phyloP scores from a whole-genome alignment of 2,888 invertebrate genomes.

The Scelioninae gen. 1 region DNA sequence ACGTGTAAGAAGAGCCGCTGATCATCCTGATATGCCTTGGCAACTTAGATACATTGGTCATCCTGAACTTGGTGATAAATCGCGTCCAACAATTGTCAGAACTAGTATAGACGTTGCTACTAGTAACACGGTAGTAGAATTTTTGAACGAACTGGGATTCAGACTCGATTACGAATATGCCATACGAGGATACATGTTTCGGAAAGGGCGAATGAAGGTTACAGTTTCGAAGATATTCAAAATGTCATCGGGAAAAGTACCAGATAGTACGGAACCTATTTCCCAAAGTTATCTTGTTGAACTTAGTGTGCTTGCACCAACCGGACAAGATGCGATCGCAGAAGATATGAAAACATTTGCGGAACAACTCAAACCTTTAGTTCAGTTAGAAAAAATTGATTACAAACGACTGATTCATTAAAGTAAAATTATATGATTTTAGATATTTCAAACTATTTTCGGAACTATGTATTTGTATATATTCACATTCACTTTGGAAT shows the following conservation, averaged over 20 bases:
- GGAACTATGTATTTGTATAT: too few relatives aligned
- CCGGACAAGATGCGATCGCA: conserved; percentile 96
- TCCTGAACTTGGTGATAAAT: conserved; percentile 95
- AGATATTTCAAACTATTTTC: too few relatives aligned
- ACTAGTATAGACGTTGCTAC: conserved; percentile 97
- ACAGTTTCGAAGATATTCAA: conserved; percentile 97
- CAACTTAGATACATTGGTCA: conserved; percentile 96
- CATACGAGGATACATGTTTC: conserved; percentile 96
- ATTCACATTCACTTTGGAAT: too few relatives aligned
- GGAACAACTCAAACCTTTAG: conserved; percentile 95
- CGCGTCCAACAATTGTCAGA: conserved; percentile 94
- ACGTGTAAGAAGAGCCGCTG: conserved; percentile 92
- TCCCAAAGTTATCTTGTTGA: conserved; percentile 97
- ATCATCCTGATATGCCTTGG: conserved; percentile 93
- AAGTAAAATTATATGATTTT: too few relatives aligned
- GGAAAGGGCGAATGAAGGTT: conserved; percentile 98
- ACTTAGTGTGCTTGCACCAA: conserved; percentile 94
- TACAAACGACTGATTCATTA: conserved; percentile 84
- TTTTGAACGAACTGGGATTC: conserved; percentile 95
- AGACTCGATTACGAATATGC: conserved; percentile 97
- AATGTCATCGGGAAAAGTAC: conserved; percentile 89
- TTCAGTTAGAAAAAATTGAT: conserved; percentile 96
- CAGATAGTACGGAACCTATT: conserved; percentile 91
- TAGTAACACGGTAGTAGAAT: conserved; percentile 94
- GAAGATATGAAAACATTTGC: conserved; percentile 98